These are phyloP conservation scores for Catocala fraxini DNA, from an alignment of 2,888 invertebrate genomes.

Conservation along the genomic window DNA sequence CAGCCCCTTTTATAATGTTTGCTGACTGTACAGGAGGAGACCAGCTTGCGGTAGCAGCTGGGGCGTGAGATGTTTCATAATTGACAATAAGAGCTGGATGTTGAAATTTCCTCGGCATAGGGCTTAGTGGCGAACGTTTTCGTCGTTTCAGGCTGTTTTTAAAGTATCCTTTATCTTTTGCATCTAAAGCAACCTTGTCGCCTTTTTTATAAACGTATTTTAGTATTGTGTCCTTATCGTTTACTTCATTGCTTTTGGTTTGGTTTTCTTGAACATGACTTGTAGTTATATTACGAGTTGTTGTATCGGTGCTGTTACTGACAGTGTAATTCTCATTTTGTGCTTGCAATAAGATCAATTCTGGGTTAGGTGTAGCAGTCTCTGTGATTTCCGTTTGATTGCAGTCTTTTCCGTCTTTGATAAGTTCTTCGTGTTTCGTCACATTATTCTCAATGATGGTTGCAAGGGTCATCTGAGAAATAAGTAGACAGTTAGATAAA, in stretches of 20 bases:
- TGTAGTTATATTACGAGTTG: background rate
- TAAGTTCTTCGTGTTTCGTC: constrained; percentile 26
- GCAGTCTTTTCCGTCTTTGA: constrained; percentile 23
- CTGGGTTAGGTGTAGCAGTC: constrained; percentile 23
- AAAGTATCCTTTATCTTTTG: constrained; percentile 61
- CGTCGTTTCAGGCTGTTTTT: constrained; percentile 71
- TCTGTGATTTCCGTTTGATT: constrained; percentile 31
- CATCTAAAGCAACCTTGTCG: constrained; percentile 34
- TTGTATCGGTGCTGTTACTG: constrained; percentile 10
- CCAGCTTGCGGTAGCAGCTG: constrained; percentile 47
- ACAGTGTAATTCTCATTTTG: constrained; percentile 25
- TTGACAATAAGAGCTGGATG: constrained; percentile 65
- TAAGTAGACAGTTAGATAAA: constrained; percentile 6
- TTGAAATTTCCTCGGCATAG: constrained; percentile 45
- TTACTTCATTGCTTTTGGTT: constrained; percentile 40
- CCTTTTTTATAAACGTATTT: constrained; percentile 73
- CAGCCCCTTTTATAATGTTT: constrained; percentile 60
- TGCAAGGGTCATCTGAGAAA: constrained; percentile 74
- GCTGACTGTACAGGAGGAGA: constrained; percentile 46
- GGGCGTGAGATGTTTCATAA: constrained; percentile 68
- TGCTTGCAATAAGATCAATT: constrained; percentile 24
- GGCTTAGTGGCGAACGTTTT: constrained; percentile 57
- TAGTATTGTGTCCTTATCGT: constrained; percentile 59
- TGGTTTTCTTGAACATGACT: constrained; percentile 22
- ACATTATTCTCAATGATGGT: constrained; percentile 49